Conservation (phyloP, 2,888 invertebrate species). For the Campoplex nolae region DNA sequence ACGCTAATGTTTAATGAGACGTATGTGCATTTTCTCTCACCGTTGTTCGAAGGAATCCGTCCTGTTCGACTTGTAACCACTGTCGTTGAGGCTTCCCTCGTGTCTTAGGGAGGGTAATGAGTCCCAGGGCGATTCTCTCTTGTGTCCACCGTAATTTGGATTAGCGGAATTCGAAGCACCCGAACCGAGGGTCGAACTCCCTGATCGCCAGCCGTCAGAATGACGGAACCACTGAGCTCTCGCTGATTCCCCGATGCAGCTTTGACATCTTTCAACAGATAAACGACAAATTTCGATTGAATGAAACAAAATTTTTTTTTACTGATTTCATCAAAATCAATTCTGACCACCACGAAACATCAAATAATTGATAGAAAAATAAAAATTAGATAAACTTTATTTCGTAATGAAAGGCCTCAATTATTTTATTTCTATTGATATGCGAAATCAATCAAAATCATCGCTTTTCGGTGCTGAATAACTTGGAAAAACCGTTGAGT, state of each 20-base stretch:
- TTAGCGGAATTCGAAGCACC: slow-evolving; percentile 84
- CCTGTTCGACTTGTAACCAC: slow-evolving; percentile 93
- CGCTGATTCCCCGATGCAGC: slow-evolving; percentile 95
- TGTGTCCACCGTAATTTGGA: slow-evolving; percentile 85
- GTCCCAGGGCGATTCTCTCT: slow-evolving; percentile 93
- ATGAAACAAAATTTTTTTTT: slow-evolving; percentile 9
- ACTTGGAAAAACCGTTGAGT: not conserved
- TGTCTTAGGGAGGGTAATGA: slow-evolving; percentile 94
- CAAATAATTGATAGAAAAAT: not conserved
- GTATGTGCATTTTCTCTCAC: slow-evolving; percentile 84
- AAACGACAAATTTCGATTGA: slow-evolving; percentile 1
- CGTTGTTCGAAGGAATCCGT: slow-evolving; percentile 95
- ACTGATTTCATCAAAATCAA: not conserved
- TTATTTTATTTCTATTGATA: not conserved
- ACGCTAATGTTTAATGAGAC: slow-evolving; percentile 1
- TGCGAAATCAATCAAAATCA: not conserved
- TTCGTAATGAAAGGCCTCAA: not conserved
- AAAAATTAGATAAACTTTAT: not conserved
- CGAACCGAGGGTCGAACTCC: slow-evolving; percentile 89
- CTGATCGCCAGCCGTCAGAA: slow-evolving; percentile 94
- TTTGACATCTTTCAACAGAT: slow-evolving; percentile 88
- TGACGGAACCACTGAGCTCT: slow-evolving; percentile 96
- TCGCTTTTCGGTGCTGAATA: not conserved
- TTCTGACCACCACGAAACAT: not conserved
- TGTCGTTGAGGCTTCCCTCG: slow-evolving; percentile 94